Conservation (phyloP, 2,888 invertebrate genomes). For the Hypsopygia costalis region DNA sequence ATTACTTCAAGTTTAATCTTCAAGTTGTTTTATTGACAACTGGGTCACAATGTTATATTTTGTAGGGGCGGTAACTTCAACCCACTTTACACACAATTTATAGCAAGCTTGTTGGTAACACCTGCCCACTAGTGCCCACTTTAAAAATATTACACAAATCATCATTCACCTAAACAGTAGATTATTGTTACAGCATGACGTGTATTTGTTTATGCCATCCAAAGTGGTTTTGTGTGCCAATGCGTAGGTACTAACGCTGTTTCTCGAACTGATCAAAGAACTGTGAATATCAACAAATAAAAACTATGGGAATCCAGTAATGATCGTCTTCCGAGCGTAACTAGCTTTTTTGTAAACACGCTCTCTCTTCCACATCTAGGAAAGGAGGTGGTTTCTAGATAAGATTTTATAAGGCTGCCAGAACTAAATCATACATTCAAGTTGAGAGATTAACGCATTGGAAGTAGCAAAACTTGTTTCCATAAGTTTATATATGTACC, state of each 20-base stretch:
- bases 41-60: neutral
- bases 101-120: conserved; percentile 17
- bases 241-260: neutral
- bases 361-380: conserved; percentile 44
- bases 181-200: neutral
- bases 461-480: conserved; percentile 1
- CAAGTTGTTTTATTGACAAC: neutral
- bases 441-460: conserved; percentile 6
- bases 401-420: conserved; percentile 18
- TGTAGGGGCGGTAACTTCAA: neutral
- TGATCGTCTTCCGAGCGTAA: conserved; percentile 62
- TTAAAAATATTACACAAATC: conserved; percentile 5
- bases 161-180: too few species aligned
- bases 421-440: conserved; percentile 6
- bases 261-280: conserved; percentile 29
- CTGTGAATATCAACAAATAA: conserved; percentile 44
- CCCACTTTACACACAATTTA: conserved; percentile 6
- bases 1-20: neutral
- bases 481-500: neutral
- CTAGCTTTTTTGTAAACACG: conserved; percentile 48
- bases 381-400: conserved; percentile 42
- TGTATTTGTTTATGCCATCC: neutral
- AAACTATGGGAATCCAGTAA: conserved; percentile 66
- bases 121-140: conserved; percentile 26
- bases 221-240: neutral